phyloP scores from a whole-genome alignment of 2,888 invertebrate species.

The Hirtodrosophila cameraria region DNA sequence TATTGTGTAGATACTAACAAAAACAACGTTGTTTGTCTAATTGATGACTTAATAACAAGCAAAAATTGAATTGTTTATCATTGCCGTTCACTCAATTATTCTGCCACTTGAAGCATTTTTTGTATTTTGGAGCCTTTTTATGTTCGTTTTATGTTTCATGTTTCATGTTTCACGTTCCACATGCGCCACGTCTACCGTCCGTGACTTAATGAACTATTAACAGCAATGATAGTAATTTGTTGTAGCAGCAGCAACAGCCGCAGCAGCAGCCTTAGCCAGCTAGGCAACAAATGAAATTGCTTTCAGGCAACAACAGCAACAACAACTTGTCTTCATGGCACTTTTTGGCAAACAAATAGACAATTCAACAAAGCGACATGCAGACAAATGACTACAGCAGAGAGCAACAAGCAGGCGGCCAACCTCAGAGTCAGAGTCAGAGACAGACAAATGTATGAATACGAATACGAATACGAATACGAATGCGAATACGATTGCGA shows the following conservation, averaged over 20 bases:
- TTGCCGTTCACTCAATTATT: constrained; percentile 78
- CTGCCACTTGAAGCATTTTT: constrained; percentile 68
- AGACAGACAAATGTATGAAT: constrained; percentile 1
- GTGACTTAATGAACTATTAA: constrained; percentile 80
- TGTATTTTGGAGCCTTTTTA: constrained; percentile 31
- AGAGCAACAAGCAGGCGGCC: constrained; percentile 36
- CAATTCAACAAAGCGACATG: constrained; percentile 77
- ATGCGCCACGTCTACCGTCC: constrained; percentile 66
- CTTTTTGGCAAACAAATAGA: constrained; percentile 79
- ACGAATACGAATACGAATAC: constrained; percentile 4
- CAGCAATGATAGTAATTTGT: constrained; percentile 79
- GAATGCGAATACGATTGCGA: constrained; percentile 11
- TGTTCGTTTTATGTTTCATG: constrained; percentile 64
- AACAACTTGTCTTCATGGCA: constrained; percentile 77
- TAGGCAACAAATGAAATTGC: constrained; percentile 70
- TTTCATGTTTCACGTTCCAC: constrained; percentile 68
- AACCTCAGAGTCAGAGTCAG: constrained; percentile 16
- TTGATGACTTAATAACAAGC: constrained; percentile 74
- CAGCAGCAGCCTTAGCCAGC: constrained; percentile 29
- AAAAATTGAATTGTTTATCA: constrained; percentile 72
- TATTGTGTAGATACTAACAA: constrained; percentile 4
- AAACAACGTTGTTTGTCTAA: constrained; percentile 50
- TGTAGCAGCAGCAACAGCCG: constrained; percentile 56
- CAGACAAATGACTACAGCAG: constrained; percentile 74
- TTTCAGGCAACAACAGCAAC: constrained; percentile 56